Conservation (phyloP, 2,797 vertebrate genomes). For the Onychomys torridus region DNA sequence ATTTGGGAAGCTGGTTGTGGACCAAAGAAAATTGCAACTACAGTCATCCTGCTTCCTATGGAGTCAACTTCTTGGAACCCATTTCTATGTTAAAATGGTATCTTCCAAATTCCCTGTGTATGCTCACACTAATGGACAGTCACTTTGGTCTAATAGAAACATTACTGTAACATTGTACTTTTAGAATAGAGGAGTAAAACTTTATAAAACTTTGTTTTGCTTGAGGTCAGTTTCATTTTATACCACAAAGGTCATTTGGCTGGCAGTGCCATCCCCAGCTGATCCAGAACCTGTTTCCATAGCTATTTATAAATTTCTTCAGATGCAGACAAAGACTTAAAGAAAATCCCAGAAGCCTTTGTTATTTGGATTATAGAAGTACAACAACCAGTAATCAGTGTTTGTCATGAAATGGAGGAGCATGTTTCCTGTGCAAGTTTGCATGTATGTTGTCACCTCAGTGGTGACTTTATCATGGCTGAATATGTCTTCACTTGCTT, state of each 20-base stretch:
- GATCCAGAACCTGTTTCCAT: background rate
- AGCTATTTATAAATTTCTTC: conserved; percentile 5
- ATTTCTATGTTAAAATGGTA: conserved; percentile 14
- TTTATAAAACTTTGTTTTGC: conserved; percentile 47
- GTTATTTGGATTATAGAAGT: background rate
- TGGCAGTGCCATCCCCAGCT: background rate
- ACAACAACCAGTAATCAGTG: background rate
- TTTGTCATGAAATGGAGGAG: background rate
- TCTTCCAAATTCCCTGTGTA: conserved; percentile 19
- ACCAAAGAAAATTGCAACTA: background rate
- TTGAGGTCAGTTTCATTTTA: conserved; percentile 40
- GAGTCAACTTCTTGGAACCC: background rate
- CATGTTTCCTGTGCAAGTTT: background rate
- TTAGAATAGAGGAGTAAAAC: background rate
- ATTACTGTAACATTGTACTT: conserved; percentile 23
- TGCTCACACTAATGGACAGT: background rate
- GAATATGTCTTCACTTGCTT: background rate
- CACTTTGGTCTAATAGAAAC: conserved; percentile 22
- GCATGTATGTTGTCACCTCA: background rate
- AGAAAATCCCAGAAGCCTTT: background rate
- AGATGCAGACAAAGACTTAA: background rate
- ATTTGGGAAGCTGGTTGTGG: background rate
- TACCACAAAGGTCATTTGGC: background rate
- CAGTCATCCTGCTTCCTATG: background rate
- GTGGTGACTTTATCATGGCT: background rate